A percentile compares a stretch with the other conserved stretches of the same genome.
Evolutionary conservation across 2,797 vertebrate species (phyloP).

Genomic region (Tamandua tetradactyla): DNA sequence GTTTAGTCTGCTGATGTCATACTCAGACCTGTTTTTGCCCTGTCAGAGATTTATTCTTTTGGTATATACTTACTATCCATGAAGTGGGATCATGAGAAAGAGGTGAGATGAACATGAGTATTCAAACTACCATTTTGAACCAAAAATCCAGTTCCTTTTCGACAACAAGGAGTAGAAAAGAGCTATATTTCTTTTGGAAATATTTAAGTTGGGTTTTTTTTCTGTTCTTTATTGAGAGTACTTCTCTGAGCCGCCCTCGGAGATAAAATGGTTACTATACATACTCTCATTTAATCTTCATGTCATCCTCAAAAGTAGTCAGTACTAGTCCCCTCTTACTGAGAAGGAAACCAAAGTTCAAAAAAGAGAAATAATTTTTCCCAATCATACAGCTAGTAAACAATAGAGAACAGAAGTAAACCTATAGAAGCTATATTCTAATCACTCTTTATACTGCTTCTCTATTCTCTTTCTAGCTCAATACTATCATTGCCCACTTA

Average conservation of each 20-base stretch:
- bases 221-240: neutral
- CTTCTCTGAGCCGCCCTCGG: neutral
- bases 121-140: neutral
- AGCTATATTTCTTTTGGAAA: neutral
- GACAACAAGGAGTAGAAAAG: neutral
- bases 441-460: neutral
- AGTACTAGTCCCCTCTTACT: neutral
- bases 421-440: neutral
- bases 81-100: neutral
- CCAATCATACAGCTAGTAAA: neutral
- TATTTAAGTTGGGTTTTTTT: neutral
- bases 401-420: neutral
- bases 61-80: neutral
- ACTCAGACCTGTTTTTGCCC: neutral
- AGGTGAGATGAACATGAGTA: neutral
- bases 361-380: conserved; percentile 12
- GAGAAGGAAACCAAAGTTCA: neutral
- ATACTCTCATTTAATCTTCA: conserved; percentile 22
- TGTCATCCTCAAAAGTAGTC: neutral
- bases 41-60: neutral
- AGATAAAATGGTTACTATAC: neutral
- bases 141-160: neutral
- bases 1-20: neutral
- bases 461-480: neutral
- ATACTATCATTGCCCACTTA: neutral